Evolutionary conservation across 1,140 invertebrate genomes (phyloP), one percentile per base, ranked within the genome.

Genomic region (Anoplolepis gracilipes): DNA sequence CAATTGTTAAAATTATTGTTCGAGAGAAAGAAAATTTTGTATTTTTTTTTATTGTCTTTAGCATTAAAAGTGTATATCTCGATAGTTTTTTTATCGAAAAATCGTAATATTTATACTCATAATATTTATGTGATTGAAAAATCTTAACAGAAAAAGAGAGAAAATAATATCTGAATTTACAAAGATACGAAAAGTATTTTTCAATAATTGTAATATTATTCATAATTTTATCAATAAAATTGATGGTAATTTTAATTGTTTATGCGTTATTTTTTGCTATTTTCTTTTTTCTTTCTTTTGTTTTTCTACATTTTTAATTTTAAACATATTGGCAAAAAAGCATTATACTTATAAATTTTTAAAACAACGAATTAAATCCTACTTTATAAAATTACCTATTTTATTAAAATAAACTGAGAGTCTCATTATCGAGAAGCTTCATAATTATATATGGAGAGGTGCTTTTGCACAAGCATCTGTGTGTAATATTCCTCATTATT

Each of bases 401-500:
- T 59, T 76, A 22, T 76, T 76, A 28, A 61, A 28, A 39, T 61
- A 76, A 73, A 16, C 16, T 19, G 8, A 1, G 2, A 4, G 5
- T 39, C 11, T 25, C 53, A 25, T 59, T 36, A 75, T 39, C 16
- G 7, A 25, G 33, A 36, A 36, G 8, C 36, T 62, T 13, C 16
- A 59, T 39, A 61, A 61, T 61, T 25, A 25, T 33, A 19, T 49
- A 39, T 22, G 11, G 42, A 6, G 28, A 13, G 46, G 39, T 30
- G 8, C 39, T 11, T 46, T 42, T 59, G n/a, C 11, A 25, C 6
- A 55, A 28, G 19, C 11, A 33, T 16, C 13, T 22, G 28, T 22
- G 46, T 16, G 1, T 49, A 28, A 77, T 81, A 81, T 81, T 70
- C 79, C 87, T 93, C 88, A 88, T 92, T 92, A 92, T 92, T 93